Evolutionary conservation across 2,797 vertebrate species (phyloP), one percentile per base, ranked within the genome.

Genomic region (Sebastes melanostomus): DNA sequence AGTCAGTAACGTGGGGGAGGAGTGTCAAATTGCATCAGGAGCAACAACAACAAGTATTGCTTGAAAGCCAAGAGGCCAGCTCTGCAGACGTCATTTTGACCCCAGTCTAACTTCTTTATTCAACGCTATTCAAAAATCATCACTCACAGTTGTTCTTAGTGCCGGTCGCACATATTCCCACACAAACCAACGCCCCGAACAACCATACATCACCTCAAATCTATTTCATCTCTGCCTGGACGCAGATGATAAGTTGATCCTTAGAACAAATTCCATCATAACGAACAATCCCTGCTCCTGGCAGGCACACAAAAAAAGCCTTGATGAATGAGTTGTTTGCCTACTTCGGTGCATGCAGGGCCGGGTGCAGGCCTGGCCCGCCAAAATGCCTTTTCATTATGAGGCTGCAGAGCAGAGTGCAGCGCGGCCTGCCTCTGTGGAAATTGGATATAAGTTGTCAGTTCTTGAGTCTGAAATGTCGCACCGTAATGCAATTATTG

Each of bases 311-410:
- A 91, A 91, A 85, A 89, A 89, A 80, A 75, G 82, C 87, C 80
- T 82, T 91, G 89, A 93, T 90, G 91, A 93, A 93, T 90, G 88
- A 85, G 77, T 90, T 93, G 93, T 93, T 92, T 93, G 90, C 90
- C 88, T 88, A 88, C 91, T 92, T 83, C 11, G 34, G 85, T 87
- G 86, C 78, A 73, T 34, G 66, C 81, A 74, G 90, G 65, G 82
- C 89, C 29, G 81, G 85, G 86, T 69, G 80, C 78, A 77, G 88
- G 79, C 87, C 83, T 10, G 86, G 83, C 89, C 90, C 87, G 90
- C 91, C 85, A 91, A 89, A 91, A 89, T 66, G 84, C 89, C 91
- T 90, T 91, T 94, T 93, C 90, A 93, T 92, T 93, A 91, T 77
- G 86, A 88, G 82, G 79, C 89, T 83, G 13, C 84, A 80, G 88